Base-by-base conservation (phyloP, 2,797 vertebrate genomes). In the Rhadinocentrus ornatus region DNA sequence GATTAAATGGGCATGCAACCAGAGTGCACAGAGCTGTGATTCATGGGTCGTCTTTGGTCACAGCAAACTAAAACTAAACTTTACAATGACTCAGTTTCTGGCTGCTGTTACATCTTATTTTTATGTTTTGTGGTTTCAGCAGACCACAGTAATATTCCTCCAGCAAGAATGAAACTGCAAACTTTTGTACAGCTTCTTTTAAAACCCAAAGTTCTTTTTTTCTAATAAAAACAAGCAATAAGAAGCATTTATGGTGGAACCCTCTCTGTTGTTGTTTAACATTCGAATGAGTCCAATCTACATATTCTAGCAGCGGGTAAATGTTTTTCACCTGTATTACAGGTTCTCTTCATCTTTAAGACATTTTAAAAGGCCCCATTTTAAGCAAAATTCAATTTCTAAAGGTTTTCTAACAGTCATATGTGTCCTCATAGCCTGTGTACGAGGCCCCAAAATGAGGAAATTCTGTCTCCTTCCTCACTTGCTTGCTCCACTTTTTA, bases 231-330 rank as follows among this genome's bases (percentile, higher is more conserved):
- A 34, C 8, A 34, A n/a, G n/a, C n/a, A 29, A 54, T 18, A 7
- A 24, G 10, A 52, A n/a, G 24, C 46, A 64, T 58, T 29, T 48
- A 13, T 9, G 50, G 20, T 63, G 37, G 4, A 27, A 18, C 24
- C 29, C 54, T 12, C 18, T 74, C 18, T 52, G 16, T 69, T 24
- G 22, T 65, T 41, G 48, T 5, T 55, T 73, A 57, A 12, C 48
- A 39, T 63, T 24, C 48, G 24, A 39, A 20, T 31, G 26, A 75
- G 50, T 62, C 71, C 48, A 54, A 29, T 27, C 63, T 71, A 56
- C 79, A 74, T 73, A 56, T 75, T 64, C 66, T 70, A 20, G 53
- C 64, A 78, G 65, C 71, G 81, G 79, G 68, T 83, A 10, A 4
- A 7, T 71, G 62, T 46, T 58, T 67, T 61, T 31, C 32, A 56